These are phyloP conservation scores for Auanema freiburgensis DNA, from an alignment of 2,888 invertebrate species.

Conservation along the genomic window DNA sequence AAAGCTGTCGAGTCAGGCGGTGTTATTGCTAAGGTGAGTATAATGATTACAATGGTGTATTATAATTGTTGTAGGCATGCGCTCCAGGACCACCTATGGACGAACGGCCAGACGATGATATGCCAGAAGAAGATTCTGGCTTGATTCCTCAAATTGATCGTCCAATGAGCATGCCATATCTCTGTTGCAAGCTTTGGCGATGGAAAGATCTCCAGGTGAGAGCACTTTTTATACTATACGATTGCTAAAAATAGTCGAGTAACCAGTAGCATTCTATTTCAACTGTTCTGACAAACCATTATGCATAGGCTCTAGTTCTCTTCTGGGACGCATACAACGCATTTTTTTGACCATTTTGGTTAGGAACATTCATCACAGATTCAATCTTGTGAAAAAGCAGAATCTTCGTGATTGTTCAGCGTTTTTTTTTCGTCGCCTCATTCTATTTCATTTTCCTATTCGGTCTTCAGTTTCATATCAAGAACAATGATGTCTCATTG, in stretches of 20 bases:
- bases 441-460: no score
- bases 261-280: slow-evolving; percentile 51
- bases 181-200: slow-evolving; percentile 63
- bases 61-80: slow-evolving; percentile 43
- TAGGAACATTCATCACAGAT: no score
- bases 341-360: no score
- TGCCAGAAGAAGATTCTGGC: slow-evolving; percentile 55
- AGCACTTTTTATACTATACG: slow-evolving; percentile 13
- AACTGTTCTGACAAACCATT: not conserved
- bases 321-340: no score
- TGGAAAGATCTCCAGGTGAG: slow-evolving; percentile 61
- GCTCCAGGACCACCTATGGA: slow-evolving; percentile 64
- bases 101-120: slow-evolving; percentile 51
- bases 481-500: no score
- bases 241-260: slow-evolving; percentile 63
- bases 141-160: slow-evolving; percentile 63
- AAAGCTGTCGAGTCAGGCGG: slow-evolving; percentile 52
- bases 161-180: slow-evolving; percentile 62
- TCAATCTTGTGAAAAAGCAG: no score
- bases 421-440: no score
- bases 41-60: not conserved
- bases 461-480: no score
- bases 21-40: slow-evolving; percentile 40
- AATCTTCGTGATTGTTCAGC: no score
- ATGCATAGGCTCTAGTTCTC: not conserved